Evolutionary conservation across 1,140 invertebrate species (phyloP).

Genomic region (Dendroctonus valens): DNA sequence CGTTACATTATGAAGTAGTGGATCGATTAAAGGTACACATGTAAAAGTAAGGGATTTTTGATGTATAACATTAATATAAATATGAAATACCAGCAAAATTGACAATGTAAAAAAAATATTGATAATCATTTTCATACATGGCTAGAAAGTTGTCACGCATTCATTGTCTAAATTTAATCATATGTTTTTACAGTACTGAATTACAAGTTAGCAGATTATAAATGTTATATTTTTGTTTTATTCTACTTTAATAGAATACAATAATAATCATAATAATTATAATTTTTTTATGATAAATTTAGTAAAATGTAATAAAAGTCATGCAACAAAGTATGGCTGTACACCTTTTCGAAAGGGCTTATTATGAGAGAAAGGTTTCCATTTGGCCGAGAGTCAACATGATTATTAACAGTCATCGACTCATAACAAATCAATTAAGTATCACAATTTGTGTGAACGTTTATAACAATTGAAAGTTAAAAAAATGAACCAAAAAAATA

Average conservation of each 20-base stretch:
- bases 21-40: conserved; percentile 41
- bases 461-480: conserved; percentile 14
- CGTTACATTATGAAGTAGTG: conserved; percentile 23
- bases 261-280: conserved; percentile 42
- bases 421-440: conserved; percentile 14
- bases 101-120: conserved; percentile 47
- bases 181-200: conserved; percentile 48
- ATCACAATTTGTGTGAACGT: conserved; percentile 19
- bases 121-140: conserved; percentile 41
- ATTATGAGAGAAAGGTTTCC: not conserved
- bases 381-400: conserved; percentile 6
- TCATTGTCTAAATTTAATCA: conserved; percentile 47
- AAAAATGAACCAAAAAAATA: conserved; percentile 18
- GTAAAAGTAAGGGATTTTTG: conserved; percentile 38
- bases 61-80: conserved; percentile 34
- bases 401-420: conserved; percentile 9
- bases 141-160: conserved; percentile 45
- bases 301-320: conserved; percentile 51
- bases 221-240: conserved; percentile 44
- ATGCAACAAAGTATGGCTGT: conserved; percentile 49
- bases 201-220: conserved; percentile 49
- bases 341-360: conserved; percentile 10
- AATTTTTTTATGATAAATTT: conserved; percentile 48
- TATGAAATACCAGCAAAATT: conserved; percentile 47
- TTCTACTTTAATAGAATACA: conserved; percentile 50